Evolutionary conservation across 2,113 vertebrate species (phyloP), one percentile per base, ranked within the genome.

Genomic region (Microcebus jonahi): DNA sequence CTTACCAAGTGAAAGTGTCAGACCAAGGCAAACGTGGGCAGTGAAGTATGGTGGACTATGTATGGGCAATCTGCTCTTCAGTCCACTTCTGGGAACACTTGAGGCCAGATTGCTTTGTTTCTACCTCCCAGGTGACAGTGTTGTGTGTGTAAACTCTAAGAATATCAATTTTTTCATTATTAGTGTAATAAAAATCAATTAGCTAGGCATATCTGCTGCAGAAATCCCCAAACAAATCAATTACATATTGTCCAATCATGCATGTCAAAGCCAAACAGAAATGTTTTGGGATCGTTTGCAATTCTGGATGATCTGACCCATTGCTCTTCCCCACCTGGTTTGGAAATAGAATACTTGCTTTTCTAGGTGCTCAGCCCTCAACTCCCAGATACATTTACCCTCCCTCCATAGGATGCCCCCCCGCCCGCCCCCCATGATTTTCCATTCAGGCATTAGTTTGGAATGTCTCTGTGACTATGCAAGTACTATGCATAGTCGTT

Each of bases 131-230:
- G 80, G 73, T 67, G 76, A 53, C 79, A 83, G 36, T 80, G n/a
- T 80, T 31, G 39, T 65, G 23, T 59, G 10, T 88, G 45, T 80
- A 83, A 96, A 84, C 83, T 76, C 86, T 55, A 77, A 71, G 86
- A 89, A 80, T 31, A 91, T 23, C 29, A 82, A 31, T 88, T 70
- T 71, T 65, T 97, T 92, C 55, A n/a, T 59, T 88, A 65, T 81
- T 70, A 94, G 81, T 61, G 84, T 87, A 91, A 92, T 63, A 88
- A 86, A 94, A 95, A 96, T 94, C 96, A 97, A 97, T 94, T 90
- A 96, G 83, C 39, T 85, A 92, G 70, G 71, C 68, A 71, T 71
- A 96, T 57, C 76, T 94, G 63, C 53, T 57, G 11, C 34, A 68
- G 90, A 96, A 94, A 94, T 96, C 85, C 77, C 92, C 71, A 94